A percentile compares a stretch with the other conserved stretches of the same genome.
Evolutionary conservation across 2,888 invertebrate genomes (phyloP).

Genomic region (Trachelus iudaicus): DNA sequence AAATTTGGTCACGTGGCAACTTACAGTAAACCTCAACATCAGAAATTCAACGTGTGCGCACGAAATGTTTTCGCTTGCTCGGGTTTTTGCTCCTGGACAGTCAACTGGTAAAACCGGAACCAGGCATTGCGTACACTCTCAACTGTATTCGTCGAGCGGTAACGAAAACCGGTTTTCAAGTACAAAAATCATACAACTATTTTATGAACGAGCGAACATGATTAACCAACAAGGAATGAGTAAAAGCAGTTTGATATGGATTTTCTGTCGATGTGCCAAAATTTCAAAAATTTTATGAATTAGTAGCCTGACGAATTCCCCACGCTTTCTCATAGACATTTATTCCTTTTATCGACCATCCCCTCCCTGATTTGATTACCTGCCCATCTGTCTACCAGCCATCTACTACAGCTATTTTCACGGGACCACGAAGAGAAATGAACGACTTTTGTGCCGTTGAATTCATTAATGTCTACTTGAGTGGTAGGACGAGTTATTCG

Average conservation of each 20-base stretch:
- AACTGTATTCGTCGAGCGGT: neutral
- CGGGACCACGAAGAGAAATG: too few species aligned
- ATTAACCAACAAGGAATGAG: neutral
- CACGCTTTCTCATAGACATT: neutral
- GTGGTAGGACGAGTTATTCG: neutral
- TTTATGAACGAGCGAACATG: neutral
- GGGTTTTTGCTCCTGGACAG: constrained; percentile 1
- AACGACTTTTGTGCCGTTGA: too few species aligned
- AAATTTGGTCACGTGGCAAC: neutral
- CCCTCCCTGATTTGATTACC: neutral
- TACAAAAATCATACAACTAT: neutral
- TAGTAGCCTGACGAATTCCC: neutral
- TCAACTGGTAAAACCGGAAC: constrained; percentile 5
- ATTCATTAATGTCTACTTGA: neutral
- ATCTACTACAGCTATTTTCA: neutral
- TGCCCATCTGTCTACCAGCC: neutral
- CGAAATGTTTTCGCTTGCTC: neutral
- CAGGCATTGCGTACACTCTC: neutral
- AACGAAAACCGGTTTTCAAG: neutral
- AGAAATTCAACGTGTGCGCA: neutral
- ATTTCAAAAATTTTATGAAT: neutral
- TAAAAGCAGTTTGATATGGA: neutral
- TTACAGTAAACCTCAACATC: neutral
- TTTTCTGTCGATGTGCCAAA: neutral
- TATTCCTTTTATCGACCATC: neutral